Evolutionary conservation across 2,797 vertebrate species (phyloP).

Genomic region (Lagocephalus sceleratus): DNA sequence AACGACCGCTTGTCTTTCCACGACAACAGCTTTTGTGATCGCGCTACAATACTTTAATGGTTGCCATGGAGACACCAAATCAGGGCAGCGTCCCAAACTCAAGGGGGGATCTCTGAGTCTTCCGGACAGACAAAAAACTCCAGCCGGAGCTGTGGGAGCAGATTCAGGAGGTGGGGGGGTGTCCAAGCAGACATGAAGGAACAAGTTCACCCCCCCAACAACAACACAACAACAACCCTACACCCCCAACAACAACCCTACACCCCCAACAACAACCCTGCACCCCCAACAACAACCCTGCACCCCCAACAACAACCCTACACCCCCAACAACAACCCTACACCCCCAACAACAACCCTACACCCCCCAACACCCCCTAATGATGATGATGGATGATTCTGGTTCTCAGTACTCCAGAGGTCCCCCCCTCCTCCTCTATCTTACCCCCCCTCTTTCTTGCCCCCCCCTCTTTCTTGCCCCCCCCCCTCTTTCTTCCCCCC

Average conservation of each 20-base stretch:
- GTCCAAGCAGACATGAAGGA: no score
- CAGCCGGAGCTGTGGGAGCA: not conserved
- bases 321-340: constrained; percentile 24
- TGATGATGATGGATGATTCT: no score
- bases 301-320: constrained; percentile 5
- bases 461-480: not conserved
- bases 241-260: constrained; percentile 7
- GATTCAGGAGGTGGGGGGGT: constrained; percentile 12
- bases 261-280: constrained; percentile 7
- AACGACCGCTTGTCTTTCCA: constrained; percentile 38
- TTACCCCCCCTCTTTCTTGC: constrained; percentile 20
- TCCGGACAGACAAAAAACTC: no score
- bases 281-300: constrained; percentile 7
- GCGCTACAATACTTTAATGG: constrained; percentile 50
- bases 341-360: no score
- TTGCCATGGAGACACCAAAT: constrained; percentile 59
- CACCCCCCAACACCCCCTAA: constrained; percentile 11
- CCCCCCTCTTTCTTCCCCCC: constrained; percentile 17
- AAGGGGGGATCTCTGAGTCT: constrained; percentile 50
- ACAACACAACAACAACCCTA: no score
- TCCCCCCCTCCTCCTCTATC: constrained; percentile 25
- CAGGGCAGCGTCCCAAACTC: constrained; percentile 55
- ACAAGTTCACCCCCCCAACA: no score
- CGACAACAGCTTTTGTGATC: constrained; percentile 55
- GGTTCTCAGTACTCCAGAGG: constrained; percentile 11